Conservation (phyloP, 2,113 vertebrate species). For the Pseudorasbora parva region DNA sequence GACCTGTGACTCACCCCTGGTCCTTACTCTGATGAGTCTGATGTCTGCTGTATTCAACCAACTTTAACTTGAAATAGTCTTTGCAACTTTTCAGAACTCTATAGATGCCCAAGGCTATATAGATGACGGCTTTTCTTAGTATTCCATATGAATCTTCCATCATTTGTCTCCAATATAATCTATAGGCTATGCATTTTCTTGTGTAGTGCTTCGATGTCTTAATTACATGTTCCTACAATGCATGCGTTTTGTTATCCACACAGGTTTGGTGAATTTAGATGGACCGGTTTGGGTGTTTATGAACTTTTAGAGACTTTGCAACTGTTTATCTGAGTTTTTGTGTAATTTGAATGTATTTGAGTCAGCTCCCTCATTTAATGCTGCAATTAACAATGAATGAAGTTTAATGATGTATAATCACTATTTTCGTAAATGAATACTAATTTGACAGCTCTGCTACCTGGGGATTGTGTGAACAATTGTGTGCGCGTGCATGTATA, state of each 20-base stretch:
- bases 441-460: constrained; percentile 19
- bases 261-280: background rate
- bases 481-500: background rate
- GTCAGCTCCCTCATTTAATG: constrained; percentile 14
- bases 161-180: background rate
- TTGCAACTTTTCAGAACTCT: background rate
- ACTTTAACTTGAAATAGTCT: background rate
- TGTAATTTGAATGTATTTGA: constrained; percentile 10
- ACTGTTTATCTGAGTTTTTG: background rate
- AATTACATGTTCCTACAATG: background rate
- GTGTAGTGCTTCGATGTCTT: background rate
- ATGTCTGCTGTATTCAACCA: background rate
- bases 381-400: constrained; percentile 38
- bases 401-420: constrained; percentile 29
- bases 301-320: constrained; percentile 9
- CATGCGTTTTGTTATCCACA: background rate
- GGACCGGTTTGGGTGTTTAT: background rate
- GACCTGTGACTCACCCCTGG: background rate
- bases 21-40: background rate
- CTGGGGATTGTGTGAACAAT: constrained; percentile 20
- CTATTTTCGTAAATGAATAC: constrained; percentile 27
- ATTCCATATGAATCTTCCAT: background rate
- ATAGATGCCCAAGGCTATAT: background rate
- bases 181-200: background rate
- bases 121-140: background rate